phyloP scores from a whole-genome alignment of 2,113 vertebrate genomes.

The Protobothrops mucrosquamatus region DNA sequence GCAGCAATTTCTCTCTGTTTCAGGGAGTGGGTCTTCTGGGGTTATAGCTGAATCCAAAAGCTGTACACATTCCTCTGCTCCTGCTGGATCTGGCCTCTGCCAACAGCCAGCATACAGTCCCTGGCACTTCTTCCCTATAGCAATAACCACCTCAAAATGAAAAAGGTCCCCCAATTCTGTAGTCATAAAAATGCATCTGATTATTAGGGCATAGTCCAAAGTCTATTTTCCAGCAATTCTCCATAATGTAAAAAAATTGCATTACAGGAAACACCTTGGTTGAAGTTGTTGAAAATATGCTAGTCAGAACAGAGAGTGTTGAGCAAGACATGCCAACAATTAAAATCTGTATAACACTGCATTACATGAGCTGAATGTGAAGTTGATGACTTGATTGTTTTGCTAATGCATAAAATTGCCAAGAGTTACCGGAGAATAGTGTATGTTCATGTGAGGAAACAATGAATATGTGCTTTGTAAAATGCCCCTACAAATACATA shows the following conservation, averaged over 20 bases:
- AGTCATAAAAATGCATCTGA: background rate
- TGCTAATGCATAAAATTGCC: conserved; percentile 38
- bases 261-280: background rate
- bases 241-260: background rate
- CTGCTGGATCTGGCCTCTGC: background rate
- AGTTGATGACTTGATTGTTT: conserved; percentile 42
- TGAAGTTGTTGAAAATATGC: background rate
- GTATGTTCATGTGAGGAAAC: background rate
- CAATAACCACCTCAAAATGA: background rate
- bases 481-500: conserved; percentile 6
- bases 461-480: background rate
- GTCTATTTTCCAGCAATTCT: background rate
- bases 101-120: background rate
- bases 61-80: background rate
- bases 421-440: conserved; percentile 33
- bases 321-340: background rate
- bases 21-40: background rate
- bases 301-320: background rate
- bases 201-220: background rate
- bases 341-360: background rate
- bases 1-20: background rate
- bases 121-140: background rate
- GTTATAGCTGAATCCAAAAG: background rate
- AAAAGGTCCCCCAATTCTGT: background rate
- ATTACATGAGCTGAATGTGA: background rate